Evolutionary conservation across 2,113 vertebrate species (phyloP), one percentile per base, ranked within the genome.

Genomic region (Planiliza haematocheilus): DNA sequence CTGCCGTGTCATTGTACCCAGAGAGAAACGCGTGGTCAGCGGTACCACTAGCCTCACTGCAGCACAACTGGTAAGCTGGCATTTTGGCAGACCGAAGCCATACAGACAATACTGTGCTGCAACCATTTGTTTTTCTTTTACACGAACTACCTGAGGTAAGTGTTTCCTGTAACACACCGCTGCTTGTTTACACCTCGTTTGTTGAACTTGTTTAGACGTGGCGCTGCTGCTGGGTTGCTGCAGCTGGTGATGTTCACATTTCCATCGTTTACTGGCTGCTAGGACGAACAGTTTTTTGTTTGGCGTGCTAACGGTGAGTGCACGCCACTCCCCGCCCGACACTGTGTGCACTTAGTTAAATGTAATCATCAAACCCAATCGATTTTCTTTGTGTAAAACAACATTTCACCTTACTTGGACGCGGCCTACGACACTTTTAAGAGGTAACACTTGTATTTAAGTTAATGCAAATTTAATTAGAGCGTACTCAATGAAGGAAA

Each of bases 1-100:
- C 45, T 84, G 86, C 82, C 60, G 83, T 81, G 88, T 91, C 91
- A 88, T 89, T 89, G 83, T 86, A 74, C 34, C 51, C 70, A 7
- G 51, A 77, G 65, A 59, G 77, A 78, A 66, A 74, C 86, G 85
- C 88, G 85, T 90, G 88, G 85, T 87, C 85, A 83, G 80, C 82
- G 65, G 71, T 78, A 18, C 62, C n/a, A 57, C 50, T 11, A 70
- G 64, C 79, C 76, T 59, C 65, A 10, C 65, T 39, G 77, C 83
- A 48, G 50, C 67, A 2, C 4, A 4, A 63, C 70, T 17, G 87
- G 91, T 92, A 92, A 92, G 88, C 21, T 48, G 59, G 41, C 50
- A 37, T 24, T 36, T 14, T 16, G 17, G 16, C 45, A n/a, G 21
- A 77, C 64, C 5, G 5, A 30, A 38, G 67, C 36, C 17, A 11